Conservation (phyloP, 2,113 vertebrate genomes). For the Perca fluviatilis region DNA sequence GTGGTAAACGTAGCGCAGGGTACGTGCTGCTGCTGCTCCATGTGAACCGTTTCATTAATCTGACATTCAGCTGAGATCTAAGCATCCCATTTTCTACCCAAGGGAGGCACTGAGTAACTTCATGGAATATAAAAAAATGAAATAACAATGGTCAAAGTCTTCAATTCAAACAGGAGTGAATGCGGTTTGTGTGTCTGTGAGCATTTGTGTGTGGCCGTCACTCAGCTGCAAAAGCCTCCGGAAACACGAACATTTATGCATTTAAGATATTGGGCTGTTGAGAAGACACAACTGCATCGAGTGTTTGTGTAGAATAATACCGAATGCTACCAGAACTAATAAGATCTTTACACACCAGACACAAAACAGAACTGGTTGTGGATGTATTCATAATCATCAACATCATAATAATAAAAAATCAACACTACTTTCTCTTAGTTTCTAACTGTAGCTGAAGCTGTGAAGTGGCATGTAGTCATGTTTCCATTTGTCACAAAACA, state of each 20-base stretch:
- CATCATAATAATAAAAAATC: background rate
- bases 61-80: background rate
- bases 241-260: background rate
- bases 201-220: background rate
- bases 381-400: background rate
- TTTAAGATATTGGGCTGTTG: constrained; percentile 14
- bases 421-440: background rate
- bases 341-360: background rate
- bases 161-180: background rate
- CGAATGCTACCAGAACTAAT: background rate
- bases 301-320: background rate
- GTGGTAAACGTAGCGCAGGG: background rate
- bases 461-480: background rate
- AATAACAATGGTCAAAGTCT: background rate
- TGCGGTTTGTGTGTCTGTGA: background rate
- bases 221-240: constrained; percentile 4
- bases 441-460: background rate
- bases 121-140: background rate
- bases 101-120: background rate
- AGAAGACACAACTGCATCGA: background rate
- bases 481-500: background rate
- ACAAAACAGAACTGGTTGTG: too few relatives aligned
- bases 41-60: background rate
- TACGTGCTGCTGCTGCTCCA: background rate
- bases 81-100: too few relatives aligned